phyloP scores from a whole-genome alignment of 2,113 vertebrate species.

The Cynopterus brachyotis region DNA sequence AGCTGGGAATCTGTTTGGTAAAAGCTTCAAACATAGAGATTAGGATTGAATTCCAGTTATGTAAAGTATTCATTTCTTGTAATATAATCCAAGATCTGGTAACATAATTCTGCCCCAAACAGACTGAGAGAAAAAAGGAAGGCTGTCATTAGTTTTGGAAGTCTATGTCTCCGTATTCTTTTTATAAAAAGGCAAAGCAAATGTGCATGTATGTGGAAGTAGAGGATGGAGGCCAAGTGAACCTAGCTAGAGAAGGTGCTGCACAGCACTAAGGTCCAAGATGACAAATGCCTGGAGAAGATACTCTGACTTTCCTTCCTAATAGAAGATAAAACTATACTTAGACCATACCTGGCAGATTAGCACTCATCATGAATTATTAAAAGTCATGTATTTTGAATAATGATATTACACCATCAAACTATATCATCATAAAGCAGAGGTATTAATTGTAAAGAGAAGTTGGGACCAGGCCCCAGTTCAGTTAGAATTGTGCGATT shows the following conservation, averaged over 20 bases:
- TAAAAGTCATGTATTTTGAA: not conserved
- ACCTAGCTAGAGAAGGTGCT: fast-evolving
- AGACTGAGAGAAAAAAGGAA: not conserved
- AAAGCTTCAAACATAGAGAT: conserved; percentile 30
- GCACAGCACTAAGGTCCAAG: fast-evolving
- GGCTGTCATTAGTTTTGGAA: not conserved
- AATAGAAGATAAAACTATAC: not conserved
- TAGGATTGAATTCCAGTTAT: conserved; percentile 42
- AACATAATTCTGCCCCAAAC: conserved; percentile 30
- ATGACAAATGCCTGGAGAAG: not conserved
- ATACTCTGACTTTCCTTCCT: not conserved
- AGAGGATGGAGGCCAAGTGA: not conserved
- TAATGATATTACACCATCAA: not conserved
- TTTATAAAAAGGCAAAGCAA: not conserved
- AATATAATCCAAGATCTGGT: not conserved
- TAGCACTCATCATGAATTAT: not conserved
- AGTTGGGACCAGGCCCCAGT: no score
- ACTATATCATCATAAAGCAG: not conserved
- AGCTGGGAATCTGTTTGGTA: not conserved
- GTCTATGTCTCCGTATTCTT: not conserved
- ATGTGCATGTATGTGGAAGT: fast-evolving
- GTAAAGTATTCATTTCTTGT: conserved; percentile 42
- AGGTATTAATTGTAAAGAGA: not conserved
- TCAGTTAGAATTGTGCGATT: not conserved
- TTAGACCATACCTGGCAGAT: not conserved